Evolutionary conservation across 2,888 invertebrate genomes (phyloP).

Genomic region (Stenoptilia bipunctidactyla): DNA sequence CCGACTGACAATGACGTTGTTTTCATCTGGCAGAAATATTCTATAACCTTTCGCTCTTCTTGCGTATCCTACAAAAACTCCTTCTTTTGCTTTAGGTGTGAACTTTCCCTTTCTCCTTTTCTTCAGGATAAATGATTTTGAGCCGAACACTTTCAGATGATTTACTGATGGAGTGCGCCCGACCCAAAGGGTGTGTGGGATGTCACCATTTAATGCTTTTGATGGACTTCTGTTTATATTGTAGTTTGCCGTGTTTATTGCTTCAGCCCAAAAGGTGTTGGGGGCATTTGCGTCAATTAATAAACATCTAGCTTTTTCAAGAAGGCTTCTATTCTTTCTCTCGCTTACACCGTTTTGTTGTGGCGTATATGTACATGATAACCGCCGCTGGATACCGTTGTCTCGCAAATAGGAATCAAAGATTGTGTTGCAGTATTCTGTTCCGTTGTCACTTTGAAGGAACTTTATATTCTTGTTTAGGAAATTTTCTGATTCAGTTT

Average conservation of each 20-base stretch:
- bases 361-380: constrained; percentile 4
- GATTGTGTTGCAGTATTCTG: not conserved
- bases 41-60: not conserved
- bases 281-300: not conserved
- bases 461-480: not conserved
- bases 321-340: not conserved
- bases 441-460: not conserved
- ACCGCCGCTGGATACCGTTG: not conserved
- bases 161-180: not conserved
- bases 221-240: not conserved
- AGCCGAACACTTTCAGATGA: not conserved
- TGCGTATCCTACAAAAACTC: not conserved
- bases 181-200: not conserved
- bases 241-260: not conserved
- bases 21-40: not conserved
- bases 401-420: not conserved
- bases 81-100: not conserved
- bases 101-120: not conserved
- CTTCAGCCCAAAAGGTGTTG: not conserved
- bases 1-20: not conserved
- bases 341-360: not conserved
- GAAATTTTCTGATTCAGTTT: not conserved
- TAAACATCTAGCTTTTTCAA: not conserved
- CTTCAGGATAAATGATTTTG: not conserved
- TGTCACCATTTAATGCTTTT: not conserved